Conservation (phyloP, 1,140 invertebrate species). For the Pygmarrhopalites habei region DNA sequence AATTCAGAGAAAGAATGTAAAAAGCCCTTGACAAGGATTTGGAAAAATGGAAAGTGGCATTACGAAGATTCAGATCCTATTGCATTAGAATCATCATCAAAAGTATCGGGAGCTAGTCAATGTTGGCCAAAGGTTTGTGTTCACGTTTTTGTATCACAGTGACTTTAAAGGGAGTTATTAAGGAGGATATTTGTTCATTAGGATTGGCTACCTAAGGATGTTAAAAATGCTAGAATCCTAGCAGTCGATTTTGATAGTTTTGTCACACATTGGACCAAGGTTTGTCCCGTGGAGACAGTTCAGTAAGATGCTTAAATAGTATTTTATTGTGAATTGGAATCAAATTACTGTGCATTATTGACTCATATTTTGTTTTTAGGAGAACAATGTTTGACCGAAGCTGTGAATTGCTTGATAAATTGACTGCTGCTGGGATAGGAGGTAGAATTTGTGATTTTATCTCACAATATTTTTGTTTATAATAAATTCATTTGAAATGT, state of each 20-base stretch:
- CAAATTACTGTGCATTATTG: not conserved
- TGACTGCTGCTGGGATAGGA: conserved; percentile 62
- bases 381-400: conserved; percentile 55
- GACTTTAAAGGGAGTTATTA: too few species aligned
- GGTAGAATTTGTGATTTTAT: too few species aligned
- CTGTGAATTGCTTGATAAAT: conserved; percentile 54
- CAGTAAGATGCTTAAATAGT: too few species aligned
- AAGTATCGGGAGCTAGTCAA: conserved; percentile 44
- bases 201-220: conserved; percentile 70
- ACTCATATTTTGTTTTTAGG: conserved; percentile 41
- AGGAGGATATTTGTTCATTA: too few species aligned
- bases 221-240: conserved; percentile 53
- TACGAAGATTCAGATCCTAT: not conserved
- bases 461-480: too few species aligned
- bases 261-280: conserved; percentile 56
- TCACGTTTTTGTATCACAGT: too few species aligned
- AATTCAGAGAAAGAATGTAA: too few species aligned
- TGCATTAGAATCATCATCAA: not conserved
- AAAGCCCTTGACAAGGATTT: not conserved
- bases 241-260: conserved; percentile 61
- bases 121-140: conserved; percentile 78
- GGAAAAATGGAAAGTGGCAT: conserved; percentile 1
- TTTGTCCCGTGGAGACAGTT: conserved; percentile 50
- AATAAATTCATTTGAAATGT: too few species aligned
- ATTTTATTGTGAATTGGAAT: too few species aligned